A percentile compares a stretch with the other conserved stretches of the same genome.
These are phyloP conservation scores for Caenorhabditis brenneri DNA, from an alignment of 1,140 invertebrate species.

Conservation along the genomic window DNA sequence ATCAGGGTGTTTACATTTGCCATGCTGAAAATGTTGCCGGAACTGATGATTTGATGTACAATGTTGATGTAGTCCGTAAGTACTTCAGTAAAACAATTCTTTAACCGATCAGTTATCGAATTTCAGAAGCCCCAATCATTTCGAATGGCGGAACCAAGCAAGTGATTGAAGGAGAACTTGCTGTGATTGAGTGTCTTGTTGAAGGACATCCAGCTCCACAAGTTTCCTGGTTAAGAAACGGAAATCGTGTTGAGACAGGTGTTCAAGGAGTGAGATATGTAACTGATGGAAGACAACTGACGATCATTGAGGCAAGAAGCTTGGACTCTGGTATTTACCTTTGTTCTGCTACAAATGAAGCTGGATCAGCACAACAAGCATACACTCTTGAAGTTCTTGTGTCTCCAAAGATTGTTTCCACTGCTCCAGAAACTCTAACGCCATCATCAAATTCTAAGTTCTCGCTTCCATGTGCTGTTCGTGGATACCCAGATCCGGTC, in stretches of 20 bases:
- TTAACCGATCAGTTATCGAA: neutral
- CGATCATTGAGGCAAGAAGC: conserved; percentile 61
- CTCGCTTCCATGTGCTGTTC: conserved; percentile 58
- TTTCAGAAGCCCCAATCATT: conserved; percentile 64
- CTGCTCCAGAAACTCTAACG: conserved; percentile 53
- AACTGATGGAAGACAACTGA: conserved; percentile 58
- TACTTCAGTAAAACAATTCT: conserved; percentile 9
- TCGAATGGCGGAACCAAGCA: conserved; percentile 64
- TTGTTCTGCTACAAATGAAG: conserved; percentile 66
- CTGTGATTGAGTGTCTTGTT: conserved; percentile 62
- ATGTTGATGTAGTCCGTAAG: conserved; percentile 64
- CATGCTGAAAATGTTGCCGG: conserved; percentile 63
- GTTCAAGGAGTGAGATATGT: conserved; percentile 63
- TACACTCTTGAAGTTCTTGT: conserved; percentile 68
- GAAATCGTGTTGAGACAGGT: conserved; percentile 66
- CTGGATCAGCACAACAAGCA: conserved; percentile 68
- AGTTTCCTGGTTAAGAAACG: conserved; percentile 63
- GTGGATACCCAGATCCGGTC: conserved; percentile 64
- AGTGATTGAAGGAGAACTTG: conserved; percentile 66
- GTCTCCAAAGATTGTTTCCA: conserved; percentile 59
- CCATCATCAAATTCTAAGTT: conserved; percentile 61
- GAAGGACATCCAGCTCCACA: conserved; percentile 63
- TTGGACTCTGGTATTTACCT: conserved; percentile 70
- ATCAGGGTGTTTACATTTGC: conserved; percentile 67
- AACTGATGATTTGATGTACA: conserved; percentile 63